Percentiles rank a stretch among this genome's conserved stretches.
These are phyloP conservation scores for Stercorarius parasiticus DNA, from an alignment of 2,113 vertebrate species.

Conservation along the genomic window DNA sequence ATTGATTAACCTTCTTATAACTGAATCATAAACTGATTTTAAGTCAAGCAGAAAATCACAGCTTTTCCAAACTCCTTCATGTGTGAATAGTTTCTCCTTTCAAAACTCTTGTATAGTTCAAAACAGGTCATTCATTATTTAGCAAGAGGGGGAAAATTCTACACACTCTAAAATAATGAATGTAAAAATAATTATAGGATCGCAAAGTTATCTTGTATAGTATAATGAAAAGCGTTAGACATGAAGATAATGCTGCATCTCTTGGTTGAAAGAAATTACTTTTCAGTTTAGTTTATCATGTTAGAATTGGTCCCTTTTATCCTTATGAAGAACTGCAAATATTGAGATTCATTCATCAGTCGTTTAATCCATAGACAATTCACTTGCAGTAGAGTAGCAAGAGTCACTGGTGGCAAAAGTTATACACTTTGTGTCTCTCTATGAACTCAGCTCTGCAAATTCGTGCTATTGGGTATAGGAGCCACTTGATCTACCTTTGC, in stretches of 20 bases:
- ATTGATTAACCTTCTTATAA: slow-evolving; percentile 74
- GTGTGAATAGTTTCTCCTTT: slow-evolving; percentile 75
- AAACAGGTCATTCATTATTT: slow-evolving; percentile 75
- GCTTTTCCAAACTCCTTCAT: slow-evolving; percentile 71
- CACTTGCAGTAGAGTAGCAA: slow-evolving; percentile 13
- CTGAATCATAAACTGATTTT: slow-evolving; percentile 70
- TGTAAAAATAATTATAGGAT: slow-evolving; percentile 70
- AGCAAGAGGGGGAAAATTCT: slow-evolving; percentile 56
- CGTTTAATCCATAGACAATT: slow-evolving; percentile 41
- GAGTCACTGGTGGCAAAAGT: slow-evolving; percentile 12
- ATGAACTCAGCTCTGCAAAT: neutral
- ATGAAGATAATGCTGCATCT: slow-evolving; percentile 42
- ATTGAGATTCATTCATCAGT: slow-evolving; percentile 12
- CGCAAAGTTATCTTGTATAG: slow-evolving; percentile 59
- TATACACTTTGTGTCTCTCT: neutral
- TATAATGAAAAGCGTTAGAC: slow-evolving; percentile 51
- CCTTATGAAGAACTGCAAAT: slow-evolving; percentile 47
- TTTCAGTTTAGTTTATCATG: slow-evolving; percentile 38
- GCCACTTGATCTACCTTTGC: neutral
- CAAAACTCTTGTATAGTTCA: slow-evolving; percentile 72
- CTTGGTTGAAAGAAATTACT: slow-evolving; percentile 41
- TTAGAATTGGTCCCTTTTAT: slow-evolving; percentile 31
- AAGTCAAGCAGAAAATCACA: slow-evolving; percentile 78
- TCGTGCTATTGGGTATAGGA: neutral
- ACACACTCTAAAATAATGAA: slow-evolving; percentile 69